phyloP scores from a whole-genome alignment of 92 coral and sea anemone species.

The Pocillopora meandrina region DNA sequence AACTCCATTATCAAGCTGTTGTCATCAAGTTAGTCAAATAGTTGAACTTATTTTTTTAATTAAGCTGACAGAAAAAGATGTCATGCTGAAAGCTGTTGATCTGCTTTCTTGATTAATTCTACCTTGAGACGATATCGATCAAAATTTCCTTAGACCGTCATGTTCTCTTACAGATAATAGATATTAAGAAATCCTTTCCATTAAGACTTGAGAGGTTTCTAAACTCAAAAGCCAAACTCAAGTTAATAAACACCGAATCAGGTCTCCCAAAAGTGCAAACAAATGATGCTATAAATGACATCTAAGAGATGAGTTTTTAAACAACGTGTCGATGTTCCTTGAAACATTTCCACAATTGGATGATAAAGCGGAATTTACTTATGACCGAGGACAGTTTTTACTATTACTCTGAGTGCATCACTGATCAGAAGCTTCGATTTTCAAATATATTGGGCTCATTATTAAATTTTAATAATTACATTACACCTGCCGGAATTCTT shows the following conservation, averaged over 20 bases:
- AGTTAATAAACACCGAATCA: neutral
- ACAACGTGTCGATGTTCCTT: no score
- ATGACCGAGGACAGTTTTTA: no score
- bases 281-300: neutral
- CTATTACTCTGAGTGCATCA: no score
- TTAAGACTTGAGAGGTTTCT: neutral
- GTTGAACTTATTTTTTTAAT: neutral
- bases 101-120: no score
- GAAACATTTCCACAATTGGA: no score
- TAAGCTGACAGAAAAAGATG: neutral
- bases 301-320: neutral
- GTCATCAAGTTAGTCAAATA: neutral
- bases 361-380: no score
- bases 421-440: no score
- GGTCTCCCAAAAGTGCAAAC: neutral
- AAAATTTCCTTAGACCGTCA: neutral
- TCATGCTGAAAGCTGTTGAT: no score
- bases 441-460: neutral
- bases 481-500: slow-evolving; percentile 19
- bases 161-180: neutral
- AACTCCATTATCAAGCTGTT: neutral
- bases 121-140: no score
- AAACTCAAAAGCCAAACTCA: neutral
- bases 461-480: neutral
- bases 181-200: neutral